phyloP scores from a whole-genome alignment of 1,140 invertebrate species.

The Drosophila erecta region DNA sequence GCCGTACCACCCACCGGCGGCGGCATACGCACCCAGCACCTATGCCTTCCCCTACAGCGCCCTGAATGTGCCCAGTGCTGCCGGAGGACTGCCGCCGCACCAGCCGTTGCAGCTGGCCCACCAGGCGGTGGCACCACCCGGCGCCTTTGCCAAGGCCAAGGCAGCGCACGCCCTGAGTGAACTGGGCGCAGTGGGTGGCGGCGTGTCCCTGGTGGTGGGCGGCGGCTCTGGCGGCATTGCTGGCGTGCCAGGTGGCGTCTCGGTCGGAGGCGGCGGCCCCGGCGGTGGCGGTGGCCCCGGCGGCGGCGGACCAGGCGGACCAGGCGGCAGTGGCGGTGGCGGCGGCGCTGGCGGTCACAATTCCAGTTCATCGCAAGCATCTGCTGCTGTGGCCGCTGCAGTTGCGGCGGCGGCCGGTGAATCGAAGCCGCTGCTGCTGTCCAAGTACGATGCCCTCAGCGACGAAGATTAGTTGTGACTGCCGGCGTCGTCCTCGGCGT shows the following conservation, averaged over 20 bases:
- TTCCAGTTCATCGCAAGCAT: conserved; percentile 64
- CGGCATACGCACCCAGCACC: conserved; percentile 78
- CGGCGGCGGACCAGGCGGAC: background rate
- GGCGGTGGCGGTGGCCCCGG: background rate
- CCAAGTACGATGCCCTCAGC: conserved; percentile 94
- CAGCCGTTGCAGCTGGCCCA: conserved; percentile 57
- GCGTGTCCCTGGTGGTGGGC: conserved; percentile 37
- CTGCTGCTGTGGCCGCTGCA: conserved; percentile 44
- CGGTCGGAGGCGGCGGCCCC: conserved; percentile 4
- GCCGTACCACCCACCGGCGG: conserved; percentile 65
- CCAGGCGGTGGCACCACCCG: conserved; percentile 52
- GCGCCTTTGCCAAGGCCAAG: conserved; percentile 67
- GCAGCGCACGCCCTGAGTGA: conserved; percentile 57
- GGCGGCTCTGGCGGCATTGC: conserved; percentile 58
- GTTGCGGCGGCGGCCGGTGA: conserved; percentile 85
- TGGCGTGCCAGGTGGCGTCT: conserved; percentile 50
- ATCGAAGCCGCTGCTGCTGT: conserved; percentile 92
- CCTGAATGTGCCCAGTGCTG: conserved; percentile 85
- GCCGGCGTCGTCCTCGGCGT: conserved; percentile 79
- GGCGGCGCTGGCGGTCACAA: conserved; percentile 49
- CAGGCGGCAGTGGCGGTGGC: conserved; percentile 6
- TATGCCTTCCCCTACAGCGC: conserved; percentile 88
- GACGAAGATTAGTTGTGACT: conserved; percentile 91
- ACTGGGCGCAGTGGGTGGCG: conserved; percentile 40
- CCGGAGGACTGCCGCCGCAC: conserved; percentile 55